A percentile compares a stretch with the other conserved stretches of the same genome.
phyloP scores from a whole-genome alignment of 2,113 vertebrate genomes.

The Ameiurus melas region DNA sequence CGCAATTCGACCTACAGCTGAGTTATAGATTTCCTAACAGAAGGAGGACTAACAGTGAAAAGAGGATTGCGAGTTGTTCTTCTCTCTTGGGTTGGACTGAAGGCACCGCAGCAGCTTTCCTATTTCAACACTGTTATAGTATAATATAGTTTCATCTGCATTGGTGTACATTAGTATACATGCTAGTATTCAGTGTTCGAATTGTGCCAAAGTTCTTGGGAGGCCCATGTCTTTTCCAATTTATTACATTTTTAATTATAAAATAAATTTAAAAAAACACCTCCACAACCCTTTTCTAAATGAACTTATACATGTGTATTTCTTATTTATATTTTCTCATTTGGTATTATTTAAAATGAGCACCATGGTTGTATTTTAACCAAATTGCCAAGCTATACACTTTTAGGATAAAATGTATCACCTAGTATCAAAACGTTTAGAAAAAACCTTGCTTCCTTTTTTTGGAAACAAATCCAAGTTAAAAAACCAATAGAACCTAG shows the following conservation, averaged over 20 bases:
- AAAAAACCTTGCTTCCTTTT: too few species aligned
- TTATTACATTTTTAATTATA: neutral
- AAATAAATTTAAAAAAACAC: too few species aligned
- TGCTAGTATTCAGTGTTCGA: neutral
- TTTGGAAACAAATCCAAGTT: too few species aligned
- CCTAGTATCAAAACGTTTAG: neutral
- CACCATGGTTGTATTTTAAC: neutral
- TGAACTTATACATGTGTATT: neutral
- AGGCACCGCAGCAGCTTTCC: neutral
- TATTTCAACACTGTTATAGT: neutral
- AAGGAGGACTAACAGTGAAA: neutral
- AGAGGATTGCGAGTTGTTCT: neutral
- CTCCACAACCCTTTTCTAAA: neutral
- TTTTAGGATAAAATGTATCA: neutral
- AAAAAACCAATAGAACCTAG: neutral
- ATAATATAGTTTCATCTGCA: neutral
- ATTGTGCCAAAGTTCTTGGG: too few species aligned
- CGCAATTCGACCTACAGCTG: neutral
- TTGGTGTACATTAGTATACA: neutral
- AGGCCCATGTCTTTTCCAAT: neutral
- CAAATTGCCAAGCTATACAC: neutral
- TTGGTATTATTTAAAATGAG: neutral
- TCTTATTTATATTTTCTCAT: neutral
- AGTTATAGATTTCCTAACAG: slow-evolving; percentile 3
- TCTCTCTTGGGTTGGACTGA: neutral